Evolutionary conservation across 2,888 invertebrate genomes (phyloP), one percentile per base, ranked within the genome.

Genomic region (Xestoiulus laeticollis): DNA sequence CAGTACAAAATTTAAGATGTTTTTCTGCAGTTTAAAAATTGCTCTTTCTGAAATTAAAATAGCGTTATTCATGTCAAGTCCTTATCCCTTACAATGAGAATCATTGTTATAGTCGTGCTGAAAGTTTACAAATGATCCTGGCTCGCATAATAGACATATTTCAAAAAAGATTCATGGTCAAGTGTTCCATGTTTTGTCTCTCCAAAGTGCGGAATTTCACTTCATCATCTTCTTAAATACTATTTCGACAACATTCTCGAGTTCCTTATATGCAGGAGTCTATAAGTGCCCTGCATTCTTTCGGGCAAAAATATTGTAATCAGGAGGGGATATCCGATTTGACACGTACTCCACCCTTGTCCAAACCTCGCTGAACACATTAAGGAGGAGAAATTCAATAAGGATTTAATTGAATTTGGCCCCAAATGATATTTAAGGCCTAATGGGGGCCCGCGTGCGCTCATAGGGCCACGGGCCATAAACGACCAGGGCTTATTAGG

Each of bases 351-450:
- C 26, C 68, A 68, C 68, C 68, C 68, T 68, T 26, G 68, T 68
- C 68, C 68, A 68, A 68, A 26, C 22, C 68, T n/a, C 8, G 68
- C 68, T 68, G 22, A 68, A 68, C 10, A 4, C 68, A 68, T 68
- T 68, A 68, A 68, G 68, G 84, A 33, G 38, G 84, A 84, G 84
- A 84, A 84, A 84, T 84, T 84, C 84, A 84, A 84, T 84, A 33
- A 33, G 84, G 84, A 43, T 84, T 84, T 84, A 84, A 84, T 84
- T 84, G 84, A 84, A 84, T 38, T 38, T 84, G 84, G 84, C 84
- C 84, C 84, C n/a, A 84, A 84, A 84, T 43, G 38, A 68, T 68
- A 43, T 84, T 43, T 84, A 84, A 33, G 84, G 43, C 84, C 84
- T 84, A 84, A 84, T 84, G 84, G 43, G 38, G 84, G 22, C 32